Evolutionary conservation across 2,113 vertebrate genomes (phyloP).

Genomic region (Thamnophis sirtalis): DNA sequence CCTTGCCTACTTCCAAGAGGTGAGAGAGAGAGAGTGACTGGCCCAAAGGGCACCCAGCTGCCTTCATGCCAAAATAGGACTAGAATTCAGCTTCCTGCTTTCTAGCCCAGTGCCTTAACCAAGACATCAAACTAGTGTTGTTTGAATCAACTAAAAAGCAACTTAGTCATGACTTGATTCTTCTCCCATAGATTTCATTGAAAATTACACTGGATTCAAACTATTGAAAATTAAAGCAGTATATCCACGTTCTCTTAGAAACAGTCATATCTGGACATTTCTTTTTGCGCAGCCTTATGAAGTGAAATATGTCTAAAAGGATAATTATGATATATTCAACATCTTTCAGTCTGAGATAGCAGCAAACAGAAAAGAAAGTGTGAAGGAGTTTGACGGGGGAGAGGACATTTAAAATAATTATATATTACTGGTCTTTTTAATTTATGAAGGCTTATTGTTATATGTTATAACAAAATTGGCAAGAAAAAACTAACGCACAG

Average conservation of each 20-base stretch:
- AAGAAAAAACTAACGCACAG: neutral
- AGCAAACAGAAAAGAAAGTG: neutral
- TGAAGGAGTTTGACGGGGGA: neutral
- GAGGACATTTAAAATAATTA: neutral
- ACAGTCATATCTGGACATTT: neutral
- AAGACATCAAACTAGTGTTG: neutral
- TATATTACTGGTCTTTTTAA: neutral
- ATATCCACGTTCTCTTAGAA: neutral
- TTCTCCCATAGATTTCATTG: too few species aligned
- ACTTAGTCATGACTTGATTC: neutral
- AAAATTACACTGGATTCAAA: neutral
- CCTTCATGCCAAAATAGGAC: neutral
- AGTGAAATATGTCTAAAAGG: neutral
- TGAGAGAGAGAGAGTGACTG: neutral
- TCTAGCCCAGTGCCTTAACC: neutral
- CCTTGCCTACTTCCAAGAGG: neutral
- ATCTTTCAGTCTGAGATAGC: neutral
- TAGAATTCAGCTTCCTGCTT: neutral
- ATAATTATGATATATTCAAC: neutral
- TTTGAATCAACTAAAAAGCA: neutral
- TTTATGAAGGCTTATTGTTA: neutral
- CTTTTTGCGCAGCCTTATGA: neutral
- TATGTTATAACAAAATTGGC: neutral
- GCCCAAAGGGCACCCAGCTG: neutral
- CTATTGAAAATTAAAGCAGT: neutral